Evolutionary conservation across 2,888 invertebrate genomes (phyloP).

Genomic region (Melieria omissa): DNA sequence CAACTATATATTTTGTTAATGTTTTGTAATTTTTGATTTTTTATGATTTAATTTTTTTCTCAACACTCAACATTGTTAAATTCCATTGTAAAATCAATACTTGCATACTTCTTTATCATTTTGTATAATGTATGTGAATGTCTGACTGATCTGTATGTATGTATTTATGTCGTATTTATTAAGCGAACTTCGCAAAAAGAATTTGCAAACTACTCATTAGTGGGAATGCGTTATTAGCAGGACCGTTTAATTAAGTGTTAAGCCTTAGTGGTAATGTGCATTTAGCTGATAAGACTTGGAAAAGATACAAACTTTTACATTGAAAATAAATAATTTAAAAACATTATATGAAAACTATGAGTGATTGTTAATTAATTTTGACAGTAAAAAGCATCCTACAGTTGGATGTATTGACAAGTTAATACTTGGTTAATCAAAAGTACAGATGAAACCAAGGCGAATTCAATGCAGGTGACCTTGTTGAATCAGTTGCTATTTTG

Average conservation of each 20-base stretch:
- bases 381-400: too few relatives aligned
- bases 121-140: background rate
- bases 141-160: background rate
- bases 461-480: too few relatives aligned
- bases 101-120: background rate
- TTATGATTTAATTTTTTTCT: slow-evolving; percentile 5
- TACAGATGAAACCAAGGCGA: too few relatives aligned
- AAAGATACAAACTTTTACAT: slow-evolving; percentile 21
- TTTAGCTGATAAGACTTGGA: slow-evolving; percentile 46
- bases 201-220: background rate
- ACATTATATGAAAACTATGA: slow-evolving; percentile 24
- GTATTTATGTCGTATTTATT: slow-evolving; percentile 8
- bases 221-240: slow-evolving; percentile 20
- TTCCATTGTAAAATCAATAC: background rate
- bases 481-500: too few relatives aligned
- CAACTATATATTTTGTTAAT: background rate
- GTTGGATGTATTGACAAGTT: too few relatives aligned
- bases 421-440: too few relatives aligned
- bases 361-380: background rate
- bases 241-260: background rate
- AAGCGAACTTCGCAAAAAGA: background rate
- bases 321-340: slow-evolving; percentile 32
- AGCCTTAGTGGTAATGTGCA: slow-evolving; percentile 6
- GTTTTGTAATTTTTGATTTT: slow-evolving; percentile 14
- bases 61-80: background rate